Evolutionary conservation across 2,888 invertebrate species (phyloP), one percentile per base, ranked within the genome.

Genomic region (Drosophila kanekoi): DNA sequence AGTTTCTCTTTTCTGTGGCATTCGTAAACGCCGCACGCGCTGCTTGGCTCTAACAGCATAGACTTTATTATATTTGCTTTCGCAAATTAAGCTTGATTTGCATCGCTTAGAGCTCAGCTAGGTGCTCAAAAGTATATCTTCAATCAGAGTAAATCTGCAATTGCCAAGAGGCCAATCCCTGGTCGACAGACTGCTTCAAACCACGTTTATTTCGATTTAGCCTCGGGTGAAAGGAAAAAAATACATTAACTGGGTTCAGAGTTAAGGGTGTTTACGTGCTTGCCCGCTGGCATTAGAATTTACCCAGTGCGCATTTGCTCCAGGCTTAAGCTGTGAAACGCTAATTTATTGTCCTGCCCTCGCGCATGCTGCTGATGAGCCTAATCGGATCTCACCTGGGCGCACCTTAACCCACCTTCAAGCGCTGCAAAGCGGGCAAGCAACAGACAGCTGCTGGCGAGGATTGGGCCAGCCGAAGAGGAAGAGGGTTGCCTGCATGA

Each of bases 321-420:
- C 33, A 48, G 38, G 57, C 54, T 62, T 59, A 76, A 71, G 77
- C 65, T 47, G 28, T 8, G 65, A 33, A 44, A 32, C 58, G 53
- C 62, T 67, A 63, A 75, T 73, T 73, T 73, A 70, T 79, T 66
- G 65, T 57, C 18, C 70, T 61, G 45, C 54, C 57, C 51, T 64
- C 45, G 61, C 72, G 56, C 32, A 18, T 53, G 56, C 14, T 14
- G 51, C 51, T 86, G 85, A 87, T 80, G 86, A 82, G 85, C 72
- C 79, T 87, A 89, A 87, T 89, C 86, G 82, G 80, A 89, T 86
- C 81, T 74, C 69, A 66, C 75, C 65, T 74, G 64, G 54, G 60
- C 53, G 53, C 49, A 52, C 57, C 20, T 28, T 28, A 11, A 33
- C 20, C 8, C 1, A 20, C 11, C 13, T 28, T 59, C 20, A 20